Evolutionary conservation across 2,797 vertebrate species (phyloP).

Genomic region (Eulemur albifrons): DNA sequence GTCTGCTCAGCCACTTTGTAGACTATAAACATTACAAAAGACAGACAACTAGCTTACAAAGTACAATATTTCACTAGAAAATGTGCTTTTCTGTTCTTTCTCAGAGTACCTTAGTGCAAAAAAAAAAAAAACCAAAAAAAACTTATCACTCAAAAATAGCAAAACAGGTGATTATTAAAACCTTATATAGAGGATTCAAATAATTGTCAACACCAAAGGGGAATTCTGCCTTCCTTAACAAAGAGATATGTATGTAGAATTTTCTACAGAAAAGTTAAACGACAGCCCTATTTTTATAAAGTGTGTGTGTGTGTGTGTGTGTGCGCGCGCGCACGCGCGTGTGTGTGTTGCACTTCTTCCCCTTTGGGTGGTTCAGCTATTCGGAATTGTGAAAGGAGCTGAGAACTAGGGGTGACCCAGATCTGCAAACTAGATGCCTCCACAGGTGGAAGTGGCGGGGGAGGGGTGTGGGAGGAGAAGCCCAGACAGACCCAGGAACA

Average conservation of each 20-base stretch:
- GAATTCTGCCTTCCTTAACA: neutral
- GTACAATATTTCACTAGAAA: constrained; percentile 77
- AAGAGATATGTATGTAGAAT: constrained; percentile 18
- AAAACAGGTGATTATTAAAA: constrained; percentile 68
- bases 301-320: neutral
- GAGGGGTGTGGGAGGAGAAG: neutral
- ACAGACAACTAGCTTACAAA: constrained; percentile 76
- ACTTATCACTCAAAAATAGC: constrained; percentile 65
- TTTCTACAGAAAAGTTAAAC: constrained; percentile 23
- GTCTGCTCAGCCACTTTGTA: constrained; percentile 59
- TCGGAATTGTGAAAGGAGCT: constrained; percentile 30
- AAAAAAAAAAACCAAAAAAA: constrained; percentile 1
- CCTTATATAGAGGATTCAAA: constrained; percentile 47
- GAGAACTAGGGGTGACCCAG: constrained; percentile 45
- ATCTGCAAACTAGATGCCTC: neutral
- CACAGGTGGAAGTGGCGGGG: neutral
- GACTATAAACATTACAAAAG: constrained; percentile 76
- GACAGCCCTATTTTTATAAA: neutral
- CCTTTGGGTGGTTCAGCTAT: neutral
- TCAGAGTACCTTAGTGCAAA: constrained; percentile 71
- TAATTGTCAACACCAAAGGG: neutral
- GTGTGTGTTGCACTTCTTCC: neutral
- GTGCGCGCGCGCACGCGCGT: neutral
- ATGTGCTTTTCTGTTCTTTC: constrained; percentile 76
- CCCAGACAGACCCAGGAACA: neutral